Evolutionary conservation across 2,797 vertebrate species (phyloP).

Genomic region (Darevskia mixta): DNA sequence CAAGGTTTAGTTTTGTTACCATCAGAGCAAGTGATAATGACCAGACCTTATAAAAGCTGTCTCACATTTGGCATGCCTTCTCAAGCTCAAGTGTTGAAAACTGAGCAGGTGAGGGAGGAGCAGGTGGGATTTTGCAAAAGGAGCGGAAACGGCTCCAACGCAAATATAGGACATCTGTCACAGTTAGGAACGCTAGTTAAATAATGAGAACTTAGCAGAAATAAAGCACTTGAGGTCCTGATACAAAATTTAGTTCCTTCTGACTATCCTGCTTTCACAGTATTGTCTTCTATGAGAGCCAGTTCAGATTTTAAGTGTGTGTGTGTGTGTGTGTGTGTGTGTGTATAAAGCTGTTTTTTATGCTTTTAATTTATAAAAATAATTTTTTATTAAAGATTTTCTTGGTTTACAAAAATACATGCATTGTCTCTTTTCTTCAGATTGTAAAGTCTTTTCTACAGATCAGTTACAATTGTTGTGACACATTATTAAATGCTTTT

Average conservation of each 20-base stretch:
- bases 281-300: not conserved
- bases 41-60: not conserved
- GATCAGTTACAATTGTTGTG: too few relatives aligned
- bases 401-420: too few relatives aligned
- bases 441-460: too few relatives aligned
- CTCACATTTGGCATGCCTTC: slow-evolving; percentile 8
- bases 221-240: not conserved
- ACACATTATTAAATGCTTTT: too few relatives aligned
- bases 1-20: not conserved
- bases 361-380: too few relatives aligned
- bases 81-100: slow-evolving; percentile 7
- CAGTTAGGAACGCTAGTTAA: not conserved
- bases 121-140: not conserved
- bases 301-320: not conserved
- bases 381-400: too few relatives aligned
- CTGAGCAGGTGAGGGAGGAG: slow-evolving; percentile 1
- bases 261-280: not conserved
- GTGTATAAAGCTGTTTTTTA: too few relatives aligned
- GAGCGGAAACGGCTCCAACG: not conserved
- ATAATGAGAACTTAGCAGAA: not conserved
- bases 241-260: not conserved
- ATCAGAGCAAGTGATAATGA: not conserved
- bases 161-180: slow-evolving; percentile 15
- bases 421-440: too few relatives aligned
- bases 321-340: too few relatives aligned